Base-by-base conservation (phyloP, 2,888 invertebrate species). In the Calliphora vomitoria region DNA sequence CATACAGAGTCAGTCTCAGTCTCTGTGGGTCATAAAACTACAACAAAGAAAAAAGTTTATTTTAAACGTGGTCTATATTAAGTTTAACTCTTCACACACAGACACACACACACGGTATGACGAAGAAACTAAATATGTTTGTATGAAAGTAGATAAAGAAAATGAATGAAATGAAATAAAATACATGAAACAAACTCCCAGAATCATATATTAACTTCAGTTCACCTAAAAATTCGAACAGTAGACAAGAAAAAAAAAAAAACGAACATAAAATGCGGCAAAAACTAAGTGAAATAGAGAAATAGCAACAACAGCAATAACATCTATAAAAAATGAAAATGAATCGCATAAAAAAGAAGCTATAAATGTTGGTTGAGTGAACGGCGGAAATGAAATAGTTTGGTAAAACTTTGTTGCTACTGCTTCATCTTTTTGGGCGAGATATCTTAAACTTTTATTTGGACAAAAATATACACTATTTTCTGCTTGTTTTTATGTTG, bases 181-280 rank as follows among this genome's bases (percentile, higher is more conserved):
- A 79, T 50, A 68, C 31, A 64, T 69, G 69, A 76, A 68, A 82
- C n/a, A 68, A 78, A 66, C 53, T 82, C 69, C 85, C 85, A 82
- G 87, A 79, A 75, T 87, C 85, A 79, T 85, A 85, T 87, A 82
- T 87, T 82, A 82, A 85, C 87, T 87, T 82, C 79, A 84, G 41
- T 85, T 84, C 53, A 79, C 47, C 74, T 82, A 85, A 82, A 53
- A 82, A 25, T 31, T 41, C 0, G 44, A 68, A 55, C 11, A 60
- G 5, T 31, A 31, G 25, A 44, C 11, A 44, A 44, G 4, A 4
- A 44, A 3, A 13, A 44, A 71, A 55, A 72, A 74, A 38, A 58
- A 74, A 60, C n/a, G n/a, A n/a, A n/a, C 18, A 66, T n/a, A 69
- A 64, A 74, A 74, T 82, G 72, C 75, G 75, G 74, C 83, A 86